Conservation (phyloP, 2,113 vertebrate species). For the Rutilus rutilus region DNA sequence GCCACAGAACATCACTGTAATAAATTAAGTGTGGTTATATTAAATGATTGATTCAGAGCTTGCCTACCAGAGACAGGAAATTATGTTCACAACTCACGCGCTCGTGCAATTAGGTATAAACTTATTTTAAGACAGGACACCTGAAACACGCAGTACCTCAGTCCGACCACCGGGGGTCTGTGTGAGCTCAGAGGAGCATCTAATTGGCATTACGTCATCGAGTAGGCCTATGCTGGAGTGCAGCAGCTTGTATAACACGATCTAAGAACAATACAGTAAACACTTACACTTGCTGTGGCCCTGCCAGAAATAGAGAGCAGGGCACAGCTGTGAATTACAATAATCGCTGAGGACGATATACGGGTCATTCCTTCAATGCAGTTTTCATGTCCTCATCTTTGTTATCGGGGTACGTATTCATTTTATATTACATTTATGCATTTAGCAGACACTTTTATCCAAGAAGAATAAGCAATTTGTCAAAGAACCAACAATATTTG, state of each 20-base stretch:
- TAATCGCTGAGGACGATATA: neutral
- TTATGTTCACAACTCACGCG: neutral
- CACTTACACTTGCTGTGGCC: neutral
- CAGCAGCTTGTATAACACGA: constrained; percentile 46
- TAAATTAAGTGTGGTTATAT: constrained; percentile 1
- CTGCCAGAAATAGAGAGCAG: neutral
- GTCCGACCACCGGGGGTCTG: constrained; percentile 57
- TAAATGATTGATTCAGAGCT: constrained; percentile 8
- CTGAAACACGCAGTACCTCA: constrained; percentile 34
- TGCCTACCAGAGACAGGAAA: neutral
- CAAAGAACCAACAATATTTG: neutral
- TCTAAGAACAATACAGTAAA: constrained; percentile 39
- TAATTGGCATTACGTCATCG: constrained; percentile 55
- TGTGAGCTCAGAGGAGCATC: constrained; percentile 53
- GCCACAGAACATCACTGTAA: constrained; percentile 1
- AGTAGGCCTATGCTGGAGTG: constrained; percentile 22
- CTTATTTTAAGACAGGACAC: neutral
- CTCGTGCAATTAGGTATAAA: neutral
- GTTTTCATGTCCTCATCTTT: neutral
- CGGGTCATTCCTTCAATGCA: neutral
- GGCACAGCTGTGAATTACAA: constrained; percentile 18
- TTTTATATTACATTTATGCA: neutral
- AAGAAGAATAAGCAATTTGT: neutral
- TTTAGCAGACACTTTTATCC: neutral
- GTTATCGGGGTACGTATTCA: neutral